phyloP scores from a whole-genome alignment of 2,888 invertebrate species.

The Atrina japonica region DNA sequence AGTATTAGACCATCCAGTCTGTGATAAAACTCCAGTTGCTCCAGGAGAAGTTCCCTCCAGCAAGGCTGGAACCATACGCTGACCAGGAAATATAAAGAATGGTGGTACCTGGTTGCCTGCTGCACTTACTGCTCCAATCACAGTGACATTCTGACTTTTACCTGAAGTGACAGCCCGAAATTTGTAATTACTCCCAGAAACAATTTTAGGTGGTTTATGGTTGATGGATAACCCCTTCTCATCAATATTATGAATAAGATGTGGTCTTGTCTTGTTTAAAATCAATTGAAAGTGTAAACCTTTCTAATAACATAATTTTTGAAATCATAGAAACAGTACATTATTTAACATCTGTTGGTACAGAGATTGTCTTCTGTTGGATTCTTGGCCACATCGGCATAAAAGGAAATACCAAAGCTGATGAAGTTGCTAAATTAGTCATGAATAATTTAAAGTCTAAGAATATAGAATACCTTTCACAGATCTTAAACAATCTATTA shows the following conservation, averaged over 20 bases:
- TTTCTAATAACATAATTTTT: too few species aligned
- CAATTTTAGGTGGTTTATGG: constrained; percentile 38
- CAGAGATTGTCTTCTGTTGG: too few species aligned
- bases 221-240: constrained; percentile 44
- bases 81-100: constrained; percentile 29
- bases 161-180: constrained; percentile 36
- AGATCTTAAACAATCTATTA: too few species aligned
- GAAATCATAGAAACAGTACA: too few species aligned
- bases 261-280: constrained; percentile 47
- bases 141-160: constrained; percentile 23
- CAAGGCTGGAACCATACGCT: background rate
- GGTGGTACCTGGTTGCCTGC: constrained; percentile 28
- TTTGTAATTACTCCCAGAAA: constrained; percentile 15
- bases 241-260: constrained; percentile 48
- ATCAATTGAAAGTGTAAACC: too few species aligned
- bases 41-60: constrained; percentile 39
- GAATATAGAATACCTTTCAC: too few species aligned
- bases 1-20: constrained; percentile 41
- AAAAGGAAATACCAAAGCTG: too few species aligned
- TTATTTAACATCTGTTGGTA: too few species aligned
- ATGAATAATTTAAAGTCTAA: too few species aligned
- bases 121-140: constrained; percentile 35
- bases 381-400: too few species aligned
- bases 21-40: constrained; percentile 24
- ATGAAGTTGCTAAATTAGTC: too few species aligned